Conservation (phyloP, 1,140 invertebrate species). For the Andrena cerasifolii region DNA sequence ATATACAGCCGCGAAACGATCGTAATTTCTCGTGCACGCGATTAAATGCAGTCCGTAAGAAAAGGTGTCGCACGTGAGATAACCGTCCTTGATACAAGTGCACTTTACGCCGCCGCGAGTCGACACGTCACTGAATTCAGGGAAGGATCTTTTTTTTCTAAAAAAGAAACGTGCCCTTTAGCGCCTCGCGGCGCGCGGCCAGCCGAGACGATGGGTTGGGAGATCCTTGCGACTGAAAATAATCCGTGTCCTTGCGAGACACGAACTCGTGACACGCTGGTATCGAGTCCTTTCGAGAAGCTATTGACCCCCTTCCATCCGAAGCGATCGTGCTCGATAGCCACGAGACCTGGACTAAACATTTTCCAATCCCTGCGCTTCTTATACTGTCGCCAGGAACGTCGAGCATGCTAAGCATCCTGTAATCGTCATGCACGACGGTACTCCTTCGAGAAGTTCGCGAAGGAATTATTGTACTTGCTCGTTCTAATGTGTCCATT, state of each 20-base stretch:
- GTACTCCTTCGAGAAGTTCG: no score
- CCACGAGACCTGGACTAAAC: constrained; percentile 36
- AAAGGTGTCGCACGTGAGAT: constrained; percentile 2
- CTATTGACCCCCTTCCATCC: constrained; percentile 32
- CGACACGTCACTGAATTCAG: background rate
- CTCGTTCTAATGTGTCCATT: no score
- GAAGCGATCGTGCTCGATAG: background rate
- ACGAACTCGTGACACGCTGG: constrained; percentile 20
- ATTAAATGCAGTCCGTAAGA: background rate
- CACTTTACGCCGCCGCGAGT: background rate
- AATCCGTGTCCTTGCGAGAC: constrained; percentile 42
- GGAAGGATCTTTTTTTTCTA: background rate
- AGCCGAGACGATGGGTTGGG: background rate
- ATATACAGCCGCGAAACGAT: no score
- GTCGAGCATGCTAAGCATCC: constrained; percentile 22
- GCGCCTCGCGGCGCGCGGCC: background rate
- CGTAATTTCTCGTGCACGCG: no score
- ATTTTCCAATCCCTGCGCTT: constrained; percentile 30
- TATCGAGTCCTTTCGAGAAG: constrained; percentile 48
- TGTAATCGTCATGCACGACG: no score
- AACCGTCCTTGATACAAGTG: background rate
- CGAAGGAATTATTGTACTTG: no score
- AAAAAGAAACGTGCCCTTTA: constrained; percentile 33
- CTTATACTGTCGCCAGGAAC: constrained; percentile 15
- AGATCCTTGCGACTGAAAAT: constrained; percentile 28